These are phyloP conservation scores for Bombus cullumanus DNA, from an alignment of 1,140 invertebrate genomes.

Conservation along the genomic window DNA sequence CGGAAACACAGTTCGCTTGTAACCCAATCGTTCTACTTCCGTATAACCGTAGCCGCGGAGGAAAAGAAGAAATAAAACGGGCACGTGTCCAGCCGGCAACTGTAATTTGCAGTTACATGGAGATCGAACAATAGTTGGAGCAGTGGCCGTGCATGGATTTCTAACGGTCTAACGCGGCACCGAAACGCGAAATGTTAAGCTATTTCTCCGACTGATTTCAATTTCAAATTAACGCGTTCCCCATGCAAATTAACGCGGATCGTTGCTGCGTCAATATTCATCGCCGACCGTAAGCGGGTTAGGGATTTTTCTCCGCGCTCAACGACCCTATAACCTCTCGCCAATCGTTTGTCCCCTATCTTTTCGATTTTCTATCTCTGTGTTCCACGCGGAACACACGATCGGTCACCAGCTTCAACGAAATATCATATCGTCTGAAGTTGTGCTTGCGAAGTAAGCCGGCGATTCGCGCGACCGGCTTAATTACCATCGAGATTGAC, in stretches of 20 bases:
- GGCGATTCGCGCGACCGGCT: constrained; percentile 64
- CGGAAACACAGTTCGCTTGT: neutral
- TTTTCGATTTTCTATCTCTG: neutral
- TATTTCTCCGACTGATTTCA: constrained; percentile 50
- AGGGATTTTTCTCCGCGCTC: constrained; percentile 9
- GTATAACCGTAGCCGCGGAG: neutral
- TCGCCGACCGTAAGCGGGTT: constrained; percentile 37
- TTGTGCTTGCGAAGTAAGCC: constrained; percentile 32
- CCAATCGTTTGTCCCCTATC: too few species aligned
- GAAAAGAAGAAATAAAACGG: neutral
- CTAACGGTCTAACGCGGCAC: constrained; percentile 22
- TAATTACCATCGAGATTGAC: constrained; percentile 83
- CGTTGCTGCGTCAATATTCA: constrained; percentile 56
- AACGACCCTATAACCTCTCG: neutral
- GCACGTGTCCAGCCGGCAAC: neutral
- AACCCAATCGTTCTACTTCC: neutral
- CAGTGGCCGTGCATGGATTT: neutral
- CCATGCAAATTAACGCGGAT: constrained; percentile 43
- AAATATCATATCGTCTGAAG: constrained; percentile 36
- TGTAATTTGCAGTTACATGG: constrained; percentile 22
- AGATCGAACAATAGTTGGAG: constrained; percentile 17
- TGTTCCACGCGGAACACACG: neutral
- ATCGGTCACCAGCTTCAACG: constrained; percentile 9
- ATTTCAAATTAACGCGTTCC: constrained; percentile 53
- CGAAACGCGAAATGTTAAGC: constrained; percentile 45